Evolutionary conservation across 2,797 vertebrate species (phyloP), one percentile per base, ranked within the genome.

Genomic region (Siniperca undulata): DNA sequence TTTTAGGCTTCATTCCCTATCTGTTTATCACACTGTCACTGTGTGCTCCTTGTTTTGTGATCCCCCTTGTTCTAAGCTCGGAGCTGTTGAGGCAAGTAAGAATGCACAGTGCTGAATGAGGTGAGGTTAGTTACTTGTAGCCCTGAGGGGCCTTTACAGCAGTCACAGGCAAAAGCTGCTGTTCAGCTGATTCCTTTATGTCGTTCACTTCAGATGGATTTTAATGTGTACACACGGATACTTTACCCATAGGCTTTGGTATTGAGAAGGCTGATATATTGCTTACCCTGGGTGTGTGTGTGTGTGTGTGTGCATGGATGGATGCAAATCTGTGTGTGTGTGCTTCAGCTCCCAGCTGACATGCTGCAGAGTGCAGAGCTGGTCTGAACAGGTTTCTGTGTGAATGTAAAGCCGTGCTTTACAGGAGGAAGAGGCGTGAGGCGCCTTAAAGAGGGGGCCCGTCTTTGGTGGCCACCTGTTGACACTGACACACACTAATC

Each of bases 401-500:
- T 89, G 85, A 89, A 91, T 86, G 91, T 86, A 91, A 91, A 92
- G 88, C 84, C 56, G 58, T 38, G 79, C 86, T 91, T 92, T 91
- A 92, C 91, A 88, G 88, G 87, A 92, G 89, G 91, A 89, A 88
- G 89, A 91, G 90, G 91, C 83, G 64, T 81, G 88, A 89, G 88
- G 89, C 77, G 81, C 87, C 88, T 83, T 84, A 73, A 87, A 85
- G 83, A 82, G 88, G 79, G 85, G 83, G 67, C 59, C 70, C 84
- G 61, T 93, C 91, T 93, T 93, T 94, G 91, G 91, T 91, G 88
- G 91, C 93, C 93, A 95, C 93, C 93, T 96, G 95, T 95, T 96
- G 94, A 95, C 94, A 95, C 85, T 93, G 91, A 95, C 93, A 93
- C 92, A 91, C 92, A 92, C 95, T 96, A 95, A 95, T 95, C 93